Evolutionary conservation across 2,888 invertebrate genomes (phyloP), one percentile per base, ranked within the genome.

Genomic region (Netelia fuscicornis): DNA sequence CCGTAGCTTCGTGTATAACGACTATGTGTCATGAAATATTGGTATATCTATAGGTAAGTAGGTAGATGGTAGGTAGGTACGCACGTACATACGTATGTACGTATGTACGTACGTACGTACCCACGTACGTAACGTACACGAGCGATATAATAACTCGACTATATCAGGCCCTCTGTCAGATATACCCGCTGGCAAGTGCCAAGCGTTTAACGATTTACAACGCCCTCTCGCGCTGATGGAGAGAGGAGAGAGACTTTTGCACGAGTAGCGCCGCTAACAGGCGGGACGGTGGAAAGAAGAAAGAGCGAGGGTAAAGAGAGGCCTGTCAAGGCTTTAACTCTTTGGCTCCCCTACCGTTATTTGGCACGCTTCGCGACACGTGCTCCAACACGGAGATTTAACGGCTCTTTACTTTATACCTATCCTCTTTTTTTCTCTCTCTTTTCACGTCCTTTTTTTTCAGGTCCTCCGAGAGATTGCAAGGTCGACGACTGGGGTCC

Each of bases 401-500:
- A 48, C 13, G 11, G 48, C 48, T 64, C 54, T 48, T 11, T 56
- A 20, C 23, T 68, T 78, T 76, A 42, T 64, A 13, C 13, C 52
- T 74, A 37, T 72, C 25, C 42, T 37, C 48, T 54, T 10, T 44
- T 17, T 6, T 25, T 44, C 11, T 30, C 42, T 17, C 25, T 52
- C 52, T 11, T n/a, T 52, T 30, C 30, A 54, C 42, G 30, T 6
- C n/a, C 10, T 20, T 65, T 76, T 67, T 67, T 77, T 92, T 77
- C 93, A 95, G 95, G 95, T 90, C 94, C 95, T 92, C 96, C 97
- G 77, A 95, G 97, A 89, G 97, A 98, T 94, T 98, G 98, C 94
- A 96, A 97, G 89, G 97, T 98, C 74, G 96, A 97, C 86, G 96
- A 96, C 88, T 98, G 98, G 98, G 97, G 97, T 37, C 96, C 96